Conservation (phyloP, 2,797 vertebrate species). For the Apodemus agrarius region DNA sequence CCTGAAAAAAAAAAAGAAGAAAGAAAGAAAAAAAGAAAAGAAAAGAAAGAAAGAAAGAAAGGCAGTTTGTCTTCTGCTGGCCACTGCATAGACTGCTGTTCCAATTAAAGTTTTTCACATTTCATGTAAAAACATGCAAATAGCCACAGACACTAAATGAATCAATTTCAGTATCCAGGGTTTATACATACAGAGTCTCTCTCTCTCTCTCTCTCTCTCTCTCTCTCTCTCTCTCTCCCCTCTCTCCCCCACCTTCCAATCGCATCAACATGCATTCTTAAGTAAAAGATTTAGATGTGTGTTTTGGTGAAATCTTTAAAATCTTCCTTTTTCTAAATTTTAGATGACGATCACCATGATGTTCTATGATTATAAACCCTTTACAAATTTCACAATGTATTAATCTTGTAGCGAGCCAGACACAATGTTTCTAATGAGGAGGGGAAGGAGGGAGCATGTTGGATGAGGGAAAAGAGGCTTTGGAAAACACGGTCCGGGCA, state of each 20-base stretch:
- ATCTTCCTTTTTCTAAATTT: neutral
- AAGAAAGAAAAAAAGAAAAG: too few species aligned
- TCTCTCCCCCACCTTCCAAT: neutral
- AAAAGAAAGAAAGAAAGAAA: too few species aligned
- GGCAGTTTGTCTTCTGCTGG: conserved; percentile 16
- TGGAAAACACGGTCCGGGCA: conserved; percentile 30
- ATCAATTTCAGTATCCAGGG: neutral
- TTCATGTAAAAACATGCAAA: conserved; percentile 35
- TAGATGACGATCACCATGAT: neutral
- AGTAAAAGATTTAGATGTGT: conserved; percentile 37
- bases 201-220: neutral
- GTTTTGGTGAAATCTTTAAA: conserved; percentile 49
- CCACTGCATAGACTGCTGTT: neutral
- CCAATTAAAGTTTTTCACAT: neutral
- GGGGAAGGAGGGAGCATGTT: neutral
- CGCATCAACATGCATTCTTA: neutral
- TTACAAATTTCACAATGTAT: neutral
- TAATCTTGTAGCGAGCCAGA: neutral
- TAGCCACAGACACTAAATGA: conserved; percentile 34
- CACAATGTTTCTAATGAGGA: neutral
- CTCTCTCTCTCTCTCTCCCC: neutral
- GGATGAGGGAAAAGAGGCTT: conserved; percentile 18
- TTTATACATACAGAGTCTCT: conserved; percentile 33
- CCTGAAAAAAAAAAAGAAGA: too few species aligned
- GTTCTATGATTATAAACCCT: neutral